A percentile compares a stretch with the other conserved stretches of the same genome.
Conservation (phyloP, 2,113 vertebrate species). For the Cryptomyrus ogoouensis region DNA sequence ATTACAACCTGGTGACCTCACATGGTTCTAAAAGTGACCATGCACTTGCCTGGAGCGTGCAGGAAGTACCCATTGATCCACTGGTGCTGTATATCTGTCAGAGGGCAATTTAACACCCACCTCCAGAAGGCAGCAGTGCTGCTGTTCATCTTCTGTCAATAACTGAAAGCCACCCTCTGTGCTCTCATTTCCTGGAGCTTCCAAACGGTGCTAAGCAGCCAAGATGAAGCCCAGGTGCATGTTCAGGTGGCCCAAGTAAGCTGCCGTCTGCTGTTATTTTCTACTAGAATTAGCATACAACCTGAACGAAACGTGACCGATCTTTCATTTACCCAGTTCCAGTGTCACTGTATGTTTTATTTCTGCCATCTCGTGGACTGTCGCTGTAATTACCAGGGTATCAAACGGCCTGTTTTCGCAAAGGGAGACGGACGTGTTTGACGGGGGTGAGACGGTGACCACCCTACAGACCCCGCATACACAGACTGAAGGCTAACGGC, state of each 20-base stretch:
- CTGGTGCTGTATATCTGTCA: background rate
- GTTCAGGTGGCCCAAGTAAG: background rate
- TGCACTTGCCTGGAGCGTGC: background rate
- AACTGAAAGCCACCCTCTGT: background rate
- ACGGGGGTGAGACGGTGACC: background rate
- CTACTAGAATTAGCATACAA: background rate
- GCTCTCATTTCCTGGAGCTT: background rate
- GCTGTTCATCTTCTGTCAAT: background rate
- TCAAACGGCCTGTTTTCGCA: background rate
- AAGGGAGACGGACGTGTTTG: background rate
- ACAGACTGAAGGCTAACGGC: background rate
- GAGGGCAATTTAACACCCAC: background rate
- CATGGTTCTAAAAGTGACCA: background rate
- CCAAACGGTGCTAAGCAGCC: background rate
- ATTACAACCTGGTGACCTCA: background rate
- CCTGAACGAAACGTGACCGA: background rate
- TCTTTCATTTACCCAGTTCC: background rate
- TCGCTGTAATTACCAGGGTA: background rate
- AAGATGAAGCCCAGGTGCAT: background rate
- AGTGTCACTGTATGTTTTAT: background rate
- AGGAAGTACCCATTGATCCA: background rate
- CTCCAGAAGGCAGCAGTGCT: background rate
- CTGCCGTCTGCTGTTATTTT: background rate
- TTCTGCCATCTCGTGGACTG: constrained; percentile 8
- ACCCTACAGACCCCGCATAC: background rate